Evolutionary conservation across 2,888 invertebrate genomes (phyloP), one percentile per base, ranked within the genome.

Genomic region (Caenorhabditis sp.): DNA sequence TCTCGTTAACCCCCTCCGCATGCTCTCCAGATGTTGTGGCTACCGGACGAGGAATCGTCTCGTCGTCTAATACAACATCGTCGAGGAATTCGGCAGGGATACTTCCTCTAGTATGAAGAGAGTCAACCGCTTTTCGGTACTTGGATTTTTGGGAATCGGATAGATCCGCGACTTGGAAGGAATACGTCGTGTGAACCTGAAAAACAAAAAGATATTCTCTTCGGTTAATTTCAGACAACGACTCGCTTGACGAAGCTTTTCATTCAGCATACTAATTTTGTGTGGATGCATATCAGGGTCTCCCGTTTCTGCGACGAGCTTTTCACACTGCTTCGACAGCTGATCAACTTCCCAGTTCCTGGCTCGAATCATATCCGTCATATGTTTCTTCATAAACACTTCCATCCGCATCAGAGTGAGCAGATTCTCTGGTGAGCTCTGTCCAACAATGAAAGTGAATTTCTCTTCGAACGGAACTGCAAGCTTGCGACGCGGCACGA

Each of bases 331-430:
- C 63, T 75, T 86, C 51, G 84, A 61, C 64, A 90, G 49, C 22
- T 83, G 72, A 47, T 90, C 88, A 12, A 91, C 80, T 76, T 91
- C 90, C 85, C 87, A 89, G 49, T 90, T 88, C 22, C 91, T 74
- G 6, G 90, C 88, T 5, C 87, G 82, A 14, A 90, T 85, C 77
- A 90, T 68, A 24, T 88, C 63, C 3, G 81, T 72, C 89, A 91
- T 90, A 86, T 91, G 87, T 28, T 88, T 85, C 26, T 85, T 84
- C 90, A 90, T 90, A 41, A 85, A 75, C 4, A 80, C 66, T 70
- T 90, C 90, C 68, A 84, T 88, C 38, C 85, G 44, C 79, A 90
- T 86, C 38, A 84, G 26, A 4, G 76, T 72, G 10, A 84, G 51
- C 24, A 84, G 35, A 26, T 75, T 84, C 38, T 84, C 72, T 24